Evolutionary conservation across 2,888 invertebrate species (phyloP), one percentile per base, ranked within the genome.

Genomic region (Magallana nippona): DNA sequence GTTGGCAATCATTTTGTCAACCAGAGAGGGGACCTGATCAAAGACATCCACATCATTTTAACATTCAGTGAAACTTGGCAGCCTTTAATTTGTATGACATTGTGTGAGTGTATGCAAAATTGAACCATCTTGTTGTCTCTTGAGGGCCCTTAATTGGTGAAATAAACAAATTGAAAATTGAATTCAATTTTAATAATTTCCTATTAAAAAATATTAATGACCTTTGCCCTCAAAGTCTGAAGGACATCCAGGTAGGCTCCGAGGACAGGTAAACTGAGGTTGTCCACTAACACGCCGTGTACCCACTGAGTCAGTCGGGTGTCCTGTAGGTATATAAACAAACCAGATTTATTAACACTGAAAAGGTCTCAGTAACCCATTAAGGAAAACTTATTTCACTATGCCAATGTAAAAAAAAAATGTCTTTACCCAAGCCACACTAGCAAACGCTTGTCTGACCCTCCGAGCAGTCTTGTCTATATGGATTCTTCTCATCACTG

Each of bases 161-260:
- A 44, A 44, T 3, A 44, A 44, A 44, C 8, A 44, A 60, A 60
- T 60, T 60, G 60, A 60, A 60, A 60, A 60, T 19, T 60, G 11
- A 60, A 60, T 60, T 19, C 13, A 60, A n/a, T 17, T 17, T 60
- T 5, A 60, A 11, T 60, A 60, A 3, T 17, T 27, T n/a, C 44
- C 5, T 44, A 44, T 44, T 8, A 44, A 44, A 32, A 44, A 44
- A 44, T 44, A 71, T 10, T 8, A 79, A 56, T 19, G 71, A 96
- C 96, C 93, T 94, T 94, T 71, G 92, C 88, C 88, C 91, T 93
- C n/a, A 94, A 90, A 2, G 93, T 93, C 95, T 97, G 97, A 88
- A 97, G 94, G 80, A 97, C 96, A 91, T 97, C 97, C 22, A 97
- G 95, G 94, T 97, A 97, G 10, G 96, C 96, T 0, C 96, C 95